These are phyloP conservation scores for Proterorhinus semilunaris DNA, from an alignment of 2,113 vertebrate genomes.

Conservation along the genomic window DNA sequence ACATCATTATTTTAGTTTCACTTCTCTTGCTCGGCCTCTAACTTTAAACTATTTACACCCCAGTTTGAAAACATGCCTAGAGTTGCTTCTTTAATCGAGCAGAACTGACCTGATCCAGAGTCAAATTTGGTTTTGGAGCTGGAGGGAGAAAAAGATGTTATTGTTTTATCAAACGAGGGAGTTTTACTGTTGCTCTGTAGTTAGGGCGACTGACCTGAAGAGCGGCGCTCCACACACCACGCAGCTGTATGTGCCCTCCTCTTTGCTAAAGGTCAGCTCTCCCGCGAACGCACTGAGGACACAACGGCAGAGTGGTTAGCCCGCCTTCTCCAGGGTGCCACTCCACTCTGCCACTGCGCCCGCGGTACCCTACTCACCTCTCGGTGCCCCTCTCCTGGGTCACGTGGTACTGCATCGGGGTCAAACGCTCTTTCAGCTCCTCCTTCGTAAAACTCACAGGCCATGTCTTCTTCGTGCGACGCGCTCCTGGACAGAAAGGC, in stretches of 20 bases:
- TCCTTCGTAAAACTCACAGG: conserved; percentile 88
- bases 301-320: conserved; percentile 1
- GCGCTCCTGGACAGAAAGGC: conserved; percentile 78
- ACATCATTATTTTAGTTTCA: no score
- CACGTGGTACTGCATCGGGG: conserved; percentile 91
- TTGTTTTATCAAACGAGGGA: neutral
- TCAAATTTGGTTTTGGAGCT: conserved; percentile 96
- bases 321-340: no score
- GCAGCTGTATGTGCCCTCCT: conserved; percentile 88
- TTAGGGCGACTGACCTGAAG: conserved; percentile 79
- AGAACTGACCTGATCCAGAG: conserved; percentile 91
- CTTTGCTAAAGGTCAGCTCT: conserved; percentile 85
- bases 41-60: no score
- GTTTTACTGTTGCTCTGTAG: neutral
- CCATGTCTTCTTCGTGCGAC: conserved; percentile 88
- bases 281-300: conserved; percentile 88
- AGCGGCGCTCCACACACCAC: conserved; percentile 87
- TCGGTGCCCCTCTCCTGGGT: conserved; percentile 98
- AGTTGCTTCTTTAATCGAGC: no score
- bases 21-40: no score
- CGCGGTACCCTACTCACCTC: conserved; percentile 73
- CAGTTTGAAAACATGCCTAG: no score
- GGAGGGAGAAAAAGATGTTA: conserved; percentile 52
- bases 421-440: conserved; percentile 90
- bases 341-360: neutral